phyloP scores from a whole-genome alignment of 1,140 invertebrate genomes.

The Tetraneura akinire region DNA sequence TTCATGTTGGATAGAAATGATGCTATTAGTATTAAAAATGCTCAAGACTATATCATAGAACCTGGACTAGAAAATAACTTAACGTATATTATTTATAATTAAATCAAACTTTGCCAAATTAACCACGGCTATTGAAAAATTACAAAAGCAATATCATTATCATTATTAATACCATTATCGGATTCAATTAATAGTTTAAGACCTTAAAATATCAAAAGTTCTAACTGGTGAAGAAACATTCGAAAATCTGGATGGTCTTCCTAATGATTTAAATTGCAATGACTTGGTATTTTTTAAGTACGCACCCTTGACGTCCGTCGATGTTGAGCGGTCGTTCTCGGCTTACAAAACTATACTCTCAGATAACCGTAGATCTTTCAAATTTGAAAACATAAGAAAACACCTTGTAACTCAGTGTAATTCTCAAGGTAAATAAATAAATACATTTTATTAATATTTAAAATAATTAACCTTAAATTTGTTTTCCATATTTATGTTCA shows the following conservation, averaged over 20 bases:
- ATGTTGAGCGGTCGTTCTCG: too few relatives aligned
- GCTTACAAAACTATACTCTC: too few relatives aligned
- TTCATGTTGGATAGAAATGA: background rate
- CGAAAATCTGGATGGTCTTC: background rate
- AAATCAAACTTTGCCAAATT: background rate
- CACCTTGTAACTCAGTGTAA: too few relatives aligned
- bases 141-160: background rate
- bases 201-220: background rate
- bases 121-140: background rate
- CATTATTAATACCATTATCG: background rate
- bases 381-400: too few relatives aligned
- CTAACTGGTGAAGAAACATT: background rate
- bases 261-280: background rate
- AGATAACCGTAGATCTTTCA: too few relatives aligned
- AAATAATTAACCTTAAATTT: too few relatives aligned
- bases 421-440: too few relatives aligned
- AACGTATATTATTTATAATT: background rate
- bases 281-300: background rate
- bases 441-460: too few relatives aligned
- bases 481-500: too few relatives aligned
- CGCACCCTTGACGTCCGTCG: too few relatives aligned
- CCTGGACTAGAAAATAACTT: background rate
- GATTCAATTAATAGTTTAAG: background rate
- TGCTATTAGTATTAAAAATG: slow-evolving; percentile 1
- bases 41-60: background rate